Percentiles rank a stretch among this genome's conserved stretches.
Evolutionary conservation across 2,888 invertebrate genomes (phyloP).

Genomic region (Athalia cordata): DNA sequence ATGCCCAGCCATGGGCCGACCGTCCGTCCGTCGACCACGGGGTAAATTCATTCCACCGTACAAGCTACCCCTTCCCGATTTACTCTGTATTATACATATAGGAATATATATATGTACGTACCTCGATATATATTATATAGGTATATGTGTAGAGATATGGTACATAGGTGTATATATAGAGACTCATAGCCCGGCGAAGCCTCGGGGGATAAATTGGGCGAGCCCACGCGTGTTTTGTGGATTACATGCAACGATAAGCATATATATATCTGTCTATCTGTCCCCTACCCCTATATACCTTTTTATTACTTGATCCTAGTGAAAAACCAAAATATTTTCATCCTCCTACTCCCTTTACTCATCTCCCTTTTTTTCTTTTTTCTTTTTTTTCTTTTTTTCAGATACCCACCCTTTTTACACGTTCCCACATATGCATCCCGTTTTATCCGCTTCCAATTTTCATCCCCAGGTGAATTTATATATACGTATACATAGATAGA

Average conservation of each 20-base stretch:
- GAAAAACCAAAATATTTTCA: too few species aligned
- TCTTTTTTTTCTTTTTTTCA: too few species aligned
- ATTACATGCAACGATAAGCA: slow-evolving; percentile 69
- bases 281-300: too few species aligned
- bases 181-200: slow-evolving; percentile 58
- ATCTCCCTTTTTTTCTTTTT: too few species aligned
- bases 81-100: slow-evolving; percentile 49
- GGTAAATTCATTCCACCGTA: slow-evolving; percentile 70
- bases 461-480: background rate
- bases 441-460: too few species aligned
- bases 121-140: too few species aligned
- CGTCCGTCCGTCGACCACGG: slow-evolving; percentile 50
- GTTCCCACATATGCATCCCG: too few species aligned
- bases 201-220: slow-evolving; percentile 72
- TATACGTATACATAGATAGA: background rate
- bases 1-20: background rate
- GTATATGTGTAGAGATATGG: too few species aligned
- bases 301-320: too few species aligned
- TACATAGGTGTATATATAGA: slow-evolving; percentile 52
- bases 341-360: too few species aligned
- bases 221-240: slow-evolving; percentile 69
- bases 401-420: too few species aligned
- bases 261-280: slow-evolving; percentile 48
- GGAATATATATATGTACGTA: too few species aligned
- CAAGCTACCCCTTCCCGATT: slow-evolving; percentile 57